Evolutionary conservation across 1,140 invertebrate genomes (phyloP).

Genomic region (Pseudomyrmex dendroicus): DNA sequence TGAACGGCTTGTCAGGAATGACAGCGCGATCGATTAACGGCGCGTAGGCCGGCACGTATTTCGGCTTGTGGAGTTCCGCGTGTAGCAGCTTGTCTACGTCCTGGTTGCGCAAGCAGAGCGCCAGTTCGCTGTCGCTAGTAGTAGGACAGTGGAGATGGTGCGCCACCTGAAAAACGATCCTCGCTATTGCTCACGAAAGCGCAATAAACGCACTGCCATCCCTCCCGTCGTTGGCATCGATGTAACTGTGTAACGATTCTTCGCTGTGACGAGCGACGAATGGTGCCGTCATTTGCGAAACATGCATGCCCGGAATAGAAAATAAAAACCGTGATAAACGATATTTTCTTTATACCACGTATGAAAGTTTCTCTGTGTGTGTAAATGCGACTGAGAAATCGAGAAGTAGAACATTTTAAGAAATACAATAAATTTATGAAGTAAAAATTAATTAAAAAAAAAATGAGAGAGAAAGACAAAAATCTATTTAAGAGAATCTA

Average conservation of each 20-base stretch:
- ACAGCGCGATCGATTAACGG: slow-evolving; percentile 94
- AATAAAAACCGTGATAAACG: slow-evolving; percentile 27
- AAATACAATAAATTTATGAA: no score
- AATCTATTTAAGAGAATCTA: not conserved
- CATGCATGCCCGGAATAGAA: slow-evolving; percentile 8
- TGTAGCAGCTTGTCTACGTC: slow-evolving; percentile 77
- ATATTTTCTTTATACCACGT: no score
- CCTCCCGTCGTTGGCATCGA: slow-evolving; percentile 10
- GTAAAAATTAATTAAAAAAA: not conserved
- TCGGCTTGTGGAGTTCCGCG: slow-evolving; percentile 82
- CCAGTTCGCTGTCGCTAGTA: slow-evolving; percentile 85
- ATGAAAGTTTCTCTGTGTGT: no score
- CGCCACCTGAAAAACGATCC: slow-evolving; percentile 86
- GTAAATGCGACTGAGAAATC: not conserved
- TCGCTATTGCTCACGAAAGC: slow-evolving; percentile 43
- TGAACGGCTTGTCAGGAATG: slow-evolving; percentile 91
- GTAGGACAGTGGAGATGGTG: slow-evolving; percentile 92
- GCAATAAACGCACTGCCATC: slow-evolving; percentile 49
- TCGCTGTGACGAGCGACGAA: slow-evolving; percentile 26
- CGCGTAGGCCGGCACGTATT: slow-evolving; percentile 86
- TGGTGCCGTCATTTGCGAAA: slow-evolving; percentile 33
- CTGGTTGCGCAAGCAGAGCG: slow-evolving; percentile 88
- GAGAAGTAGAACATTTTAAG: no score
- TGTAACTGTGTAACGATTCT: slow-evolving; percentile 39
- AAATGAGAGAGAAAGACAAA: not conserved